Percentiles rank a stretch among this genome's conserved stretches.
Conservation (phyloP, 1,140 invertebrate species). For the Eupeodes corollae region DNA sequence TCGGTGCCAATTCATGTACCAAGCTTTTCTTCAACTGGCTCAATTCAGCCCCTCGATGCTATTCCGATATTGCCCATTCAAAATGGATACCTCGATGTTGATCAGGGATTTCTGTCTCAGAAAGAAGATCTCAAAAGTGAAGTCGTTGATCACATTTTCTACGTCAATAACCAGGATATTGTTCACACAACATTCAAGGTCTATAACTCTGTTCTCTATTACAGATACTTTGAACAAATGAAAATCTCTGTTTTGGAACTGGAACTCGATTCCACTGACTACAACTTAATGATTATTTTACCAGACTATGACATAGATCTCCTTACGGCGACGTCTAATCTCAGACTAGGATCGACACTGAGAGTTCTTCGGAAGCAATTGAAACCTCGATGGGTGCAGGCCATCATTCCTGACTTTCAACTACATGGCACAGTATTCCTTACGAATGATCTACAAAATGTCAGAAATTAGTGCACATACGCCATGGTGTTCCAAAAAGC, state of each 20-base stretch:
- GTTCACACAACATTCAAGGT: slow-evolving; percentile 46
- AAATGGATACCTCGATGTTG: too few species aligned
- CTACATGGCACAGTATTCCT: slow-evolving; percentile 63
- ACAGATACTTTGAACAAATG: slow-evolving; percentile 58
- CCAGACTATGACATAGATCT: slow-evolving; percentile 41
- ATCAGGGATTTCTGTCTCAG: too few species aligned
- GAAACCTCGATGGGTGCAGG: slow-evolving; percentile 54
- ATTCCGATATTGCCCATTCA: too few species aligned
- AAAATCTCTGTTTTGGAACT: slow-evolving; percentile 59
- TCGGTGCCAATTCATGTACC: not conserved
- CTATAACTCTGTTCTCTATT: slow-evolving; percentile 62
- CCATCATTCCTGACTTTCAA: slow-evolving; percentile 64
- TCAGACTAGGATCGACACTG: slow-evolving; percentile 42
- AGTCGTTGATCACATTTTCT: slow-evolving; percentile 33
- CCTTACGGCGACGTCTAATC: slow-evolving; percentile 23
- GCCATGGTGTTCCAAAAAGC: not conserved
- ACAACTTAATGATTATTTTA: slow-evolving; percentile 50
- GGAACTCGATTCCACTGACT: slow-evolving; percentile 56
- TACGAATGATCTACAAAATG: slow-evolving; percentile 64
- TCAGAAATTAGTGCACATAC: slow-evolving; percentile 31
- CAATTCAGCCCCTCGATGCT: too few species aligned
- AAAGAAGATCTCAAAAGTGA: slow-evolving; percentile 26
- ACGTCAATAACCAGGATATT: slow-evolving; percentile 26
- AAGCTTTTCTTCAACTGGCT: too few species aligned
- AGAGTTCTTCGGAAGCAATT: slow-evolving; percentile 53